These are phyloP conservation scores for Augochlora pura DNA, from an alignment of 1,140 invertebrate genomes.

Conservation along the genomic window DNA sequence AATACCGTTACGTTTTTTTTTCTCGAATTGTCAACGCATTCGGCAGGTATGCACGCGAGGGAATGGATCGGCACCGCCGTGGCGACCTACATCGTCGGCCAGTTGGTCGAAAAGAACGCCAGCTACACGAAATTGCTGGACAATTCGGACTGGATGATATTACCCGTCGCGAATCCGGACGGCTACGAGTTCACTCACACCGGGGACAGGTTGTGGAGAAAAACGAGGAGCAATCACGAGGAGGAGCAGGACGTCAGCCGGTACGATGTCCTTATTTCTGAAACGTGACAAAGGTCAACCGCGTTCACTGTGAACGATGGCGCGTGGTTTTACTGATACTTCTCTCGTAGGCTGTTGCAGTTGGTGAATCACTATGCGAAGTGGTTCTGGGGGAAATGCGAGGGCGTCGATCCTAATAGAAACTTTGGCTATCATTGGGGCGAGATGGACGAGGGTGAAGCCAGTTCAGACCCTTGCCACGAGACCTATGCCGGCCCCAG, in stretches of 20 bases:
- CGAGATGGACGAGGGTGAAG: constrained; percentile 83
- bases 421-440: constrained; percentile 93
- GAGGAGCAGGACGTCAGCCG: constrained; percentile 72
- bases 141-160: constrained; percentile 90
- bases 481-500: constrained; percentile 93
- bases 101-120: constrained; percentile 87
- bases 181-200: constrained; percentile 92
- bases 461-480: constrained; percentile 93
- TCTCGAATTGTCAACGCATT: constrained; percentile 64
- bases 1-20: constrained; percentile 48
- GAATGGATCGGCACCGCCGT: constrained; percentile 96
- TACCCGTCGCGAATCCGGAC: constrained; percentile 92
- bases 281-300: neutral
- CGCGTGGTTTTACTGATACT: constrained; percentile 14
- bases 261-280: constrained; percentile 35
- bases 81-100: constrained; percentile 90
- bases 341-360: constrained; percentile 67
- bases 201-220: constrained; percentile 90
- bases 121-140: constrained; percentile 85
- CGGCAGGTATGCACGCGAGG: constrained; percentile 91
- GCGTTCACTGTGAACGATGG: too few relatives aligned
- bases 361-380: constrained; percentile 72
- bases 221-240: constrained; percentile 84
- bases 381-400: constrained; percentile 81
- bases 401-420: constrained; percentile 90